Base-by-base conservation (phyloP, 2,797 vertebrate genomes). In the Pipistrellus nathusii region DNA sequence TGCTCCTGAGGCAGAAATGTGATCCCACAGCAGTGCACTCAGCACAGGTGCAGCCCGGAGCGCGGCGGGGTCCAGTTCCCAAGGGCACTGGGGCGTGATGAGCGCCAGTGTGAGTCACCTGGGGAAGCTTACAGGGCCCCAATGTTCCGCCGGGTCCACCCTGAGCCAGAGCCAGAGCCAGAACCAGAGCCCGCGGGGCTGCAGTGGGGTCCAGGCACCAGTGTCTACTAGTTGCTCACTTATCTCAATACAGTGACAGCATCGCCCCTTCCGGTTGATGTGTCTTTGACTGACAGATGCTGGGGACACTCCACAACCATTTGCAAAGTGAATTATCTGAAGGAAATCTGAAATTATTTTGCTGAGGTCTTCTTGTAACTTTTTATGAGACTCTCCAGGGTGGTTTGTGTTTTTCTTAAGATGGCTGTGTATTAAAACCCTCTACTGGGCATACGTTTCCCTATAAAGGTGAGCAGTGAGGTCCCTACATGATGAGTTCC, bases 1-100 rank as follows among this genome's bases (percentile, higher is more conserved):
- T 91, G 41, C 71, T 68, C 76, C 86, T 62, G 66, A 73, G 55
- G 68, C 73, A 89, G 85, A 95, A 95, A 87, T 59, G 51, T 72
- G 77, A 94, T 91, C 84, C 55, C 25, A 25, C 4, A 75, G 32
- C 3, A 18, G 25, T 71, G 51, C 14, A 6, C 68, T 88, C 10
- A 57, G 57, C 41, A 46, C 15, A 85, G 72, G 82, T 46, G 38
- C 68, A 35, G 14, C 41, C 3, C 51, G 55, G 62, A 89, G 72
- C 44, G 20, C 23, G 18, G 0, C 25, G 41, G 17, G n/a, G 71
- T 91, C 53, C 21, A 20, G 38, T 73, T 77, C 35, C 30, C 1
- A 5, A 41, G 41, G 64, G 64, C 46, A 66, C 8, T 3, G 5
- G 23, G 48, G 21, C 14, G 0, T 41, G 17, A 25, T 32, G 13